Percentiles rank a stretch among this genome's conserved stretches.
Evolutionary conservation across 1,140 invertebrate species (phyloP).

Genomic region (Piezodorus guildinii): DNA sequence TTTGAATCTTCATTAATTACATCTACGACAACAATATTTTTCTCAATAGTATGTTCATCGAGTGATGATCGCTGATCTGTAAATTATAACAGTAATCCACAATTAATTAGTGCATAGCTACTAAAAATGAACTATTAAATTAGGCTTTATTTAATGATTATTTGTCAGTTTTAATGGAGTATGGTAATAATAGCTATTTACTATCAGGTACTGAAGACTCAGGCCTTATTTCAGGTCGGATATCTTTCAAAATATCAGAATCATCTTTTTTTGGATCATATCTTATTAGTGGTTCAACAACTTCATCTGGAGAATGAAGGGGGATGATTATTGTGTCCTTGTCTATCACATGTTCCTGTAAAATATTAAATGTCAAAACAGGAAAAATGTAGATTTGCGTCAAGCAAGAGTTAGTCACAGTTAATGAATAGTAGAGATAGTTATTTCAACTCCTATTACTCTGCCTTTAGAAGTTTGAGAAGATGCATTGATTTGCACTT

Average conservation of each 20-base stretch:
- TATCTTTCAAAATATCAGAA: background rate
- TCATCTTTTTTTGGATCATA: slow-evolving; percentile 2
- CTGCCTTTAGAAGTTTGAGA: no score
- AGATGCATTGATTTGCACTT: no score
- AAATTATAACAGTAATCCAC: background rate
- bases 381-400: no score
- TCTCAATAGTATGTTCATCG: background rate
- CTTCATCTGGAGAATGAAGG: slow-evolving; percentile 38
- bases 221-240: background rate
- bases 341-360: slow-evolving; percentile 10
- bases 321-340: slow-evolving; percentile 38
- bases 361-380: background rate
- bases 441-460: no score
- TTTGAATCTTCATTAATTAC: slow-evolving; percentile 23
- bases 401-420: no score
- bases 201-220: background rate
- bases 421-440: no score
- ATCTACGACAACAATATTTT: slow-evolving; percentile 23
- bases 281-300: slow-evolving; percentile 21
- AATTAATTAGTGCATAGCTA: background rate
- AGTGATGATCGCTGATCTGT: slow-evolving; percentile 2
- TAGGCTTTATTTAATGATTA: background rate
- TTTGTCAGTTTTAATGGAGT: background rate
- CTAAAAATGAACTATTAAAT: no score
- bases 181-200: background rate